These are phyloP conservation scores for Hoplias malabaricus DNA, from an alignment of 2,113 vertebrate genomes.

Conservation along the genomic window DNA sequence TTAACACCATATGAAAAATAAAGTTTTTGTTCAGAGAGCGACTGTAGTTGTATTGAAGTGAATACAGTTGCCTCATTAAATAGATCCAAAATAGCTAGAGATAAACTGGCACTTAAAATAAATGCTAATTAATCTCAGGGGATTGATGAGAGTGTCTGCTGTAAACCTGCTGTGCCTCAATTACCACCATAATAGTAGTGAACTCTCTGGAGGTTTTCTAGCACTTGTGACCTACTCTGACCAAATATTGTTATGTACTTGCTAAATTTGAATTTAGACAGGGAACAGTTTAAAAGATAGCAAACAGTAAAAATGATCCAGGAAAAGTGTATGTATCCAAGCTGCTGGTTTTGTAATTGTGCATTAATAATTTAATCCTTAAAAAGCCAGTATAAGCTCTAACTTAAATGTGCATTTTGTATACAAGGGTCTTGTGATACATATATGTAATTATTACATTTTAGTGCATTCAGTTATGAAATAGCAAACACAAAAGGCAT, in stretches of 20 bases:
- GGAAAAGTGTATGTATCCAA: too few relatives aligned
- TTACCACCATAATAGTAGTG: background rate
- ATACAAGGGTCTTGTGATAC: too few relatives aligned
- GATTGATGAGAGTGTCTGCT: conserved; percentile 4
- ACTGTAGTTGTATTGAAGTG: background rate
- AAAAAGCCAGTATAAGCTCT: too few relatives aligned
- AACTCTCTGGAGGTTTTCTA: conserved; percentile 14
- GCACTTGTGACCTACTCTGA: background rate
- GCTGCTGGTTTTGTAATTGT: too few relatives aligned
- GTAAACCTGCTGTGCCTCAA: background rate
- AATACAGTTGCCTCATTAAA: background rate
- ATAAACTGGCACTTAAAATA: conserved; percentile 3
- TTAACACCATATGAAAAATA: too few relatives aligned
- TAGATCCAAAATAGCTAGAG: background rate
- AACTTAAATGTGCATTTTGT: too few relatives aligned
- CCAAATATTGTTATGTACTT: too few relatives aligned
- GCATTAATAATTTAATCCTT: too few relatives aligned
- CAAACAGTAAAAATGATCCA: background rate
- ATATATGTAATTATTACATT: too few relatives aligned
- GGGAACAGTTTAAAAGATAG: too few relatives aligned
- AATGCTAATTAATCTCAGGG: conserved; percentile 37
- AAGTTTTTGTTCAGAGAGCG: too few relatives aligned
- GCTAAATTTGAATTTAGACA: background rate
- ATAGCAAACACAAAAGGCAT: too few relatives aligned
- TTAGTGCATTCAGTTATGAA: background rate